These are phyloP conservation scores for Rhizoglyphus robini DNA, from an alignment of 1,140 invertebrate genomes.

Conservation along the genomic window DNA sequence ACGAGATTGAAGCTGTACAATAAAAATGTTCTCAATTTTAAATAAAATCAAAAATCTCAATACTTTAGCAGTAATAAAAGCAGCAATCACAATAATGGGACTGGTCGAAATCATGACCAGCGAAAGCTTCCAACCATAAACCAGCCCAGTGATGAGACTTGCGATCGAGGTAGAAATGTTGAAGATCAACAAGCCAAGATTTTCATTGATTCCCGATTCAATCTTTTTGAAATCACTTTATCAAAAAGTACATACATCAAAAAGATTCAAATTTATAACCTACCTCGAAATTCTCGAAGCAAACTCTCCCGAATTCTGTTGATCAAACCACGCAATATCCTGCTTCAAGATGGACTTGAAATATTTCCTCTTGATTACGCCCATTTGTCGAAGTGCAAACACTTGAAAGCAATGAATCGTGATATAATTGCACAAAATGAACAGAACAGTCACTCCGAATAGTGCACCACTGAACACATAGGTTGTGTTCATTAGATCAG, in stretches of 20 bases:
- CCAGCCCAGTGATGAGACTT: slow-evolving; percentile 34
- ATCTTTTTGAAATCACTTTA: slow-evolving; percentile 41
- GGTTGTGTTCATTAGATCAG: not conserved
- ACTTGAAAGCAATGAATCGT: not conserved
- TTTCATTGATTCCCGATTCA: slow-evolving; percentile 44
- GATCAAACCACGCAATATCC: slow-evolving; percentile 70
- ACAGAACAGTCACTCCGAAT: not conserved
- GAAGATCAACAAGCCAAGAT: slow-evolving; percentile 37
- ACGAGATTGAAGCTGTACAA: not conserved
- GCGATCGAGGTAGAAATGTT: slow-evolving; percentile 34
- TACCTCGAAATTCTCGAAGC: not conserved
- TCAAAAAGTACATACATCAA: not conserved
- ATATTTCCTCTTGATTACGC: slow-evolving; percentile 32
- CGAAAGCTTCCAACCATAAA: slow-evolving; percentile 37
- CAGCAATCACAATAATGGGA: slow-evolving; percentile 34
- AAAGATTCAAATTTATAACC: not conserved
- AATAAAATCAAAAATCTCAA: not conserved
- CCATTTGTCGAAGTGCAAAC: slow-evolving; percentile 29
- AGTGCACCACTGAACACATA: not conserved
- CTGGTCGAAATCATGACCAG: slow-evolving; percentile 32
- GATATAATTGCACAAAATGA: not conserved
- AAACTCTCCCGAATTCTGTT: slow-evolving; percentile 60
- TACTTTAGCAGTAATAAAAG: slow-evolving; percentile 29
- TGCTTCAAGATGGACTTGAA: slow-evolving; percentile 41
- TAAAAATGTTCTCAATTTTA: not conserved